Base-by-base conservation (phyloP, 2,888 invertebrate species). In the Mesochorus sp. region DNA sequence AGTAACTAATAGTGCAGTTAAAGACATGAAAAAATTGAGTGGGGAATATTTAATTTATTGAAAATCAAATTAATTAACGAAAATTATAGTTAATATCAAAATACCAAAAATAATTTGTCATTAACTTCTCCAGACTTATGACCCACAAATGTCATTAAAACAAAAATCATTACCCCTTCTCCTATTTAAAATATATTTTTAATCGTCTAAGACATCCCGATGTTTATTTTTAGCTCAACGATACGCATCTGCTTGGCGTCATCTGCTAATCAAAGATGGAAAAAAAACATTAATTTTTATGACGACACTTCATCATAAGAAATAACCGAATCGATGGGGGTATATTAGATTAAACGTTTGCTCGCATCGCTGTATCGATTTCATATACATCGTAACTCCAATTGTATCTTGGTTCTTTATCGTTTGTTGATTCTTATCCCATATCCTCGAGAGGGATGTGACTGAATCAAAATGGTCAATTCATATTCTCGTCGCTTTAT, bases 261-360 rank as follows among this genome's bases (percentile, higher is more conserved):
- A 55, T 8, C 28, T 61, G n/a, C 47, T 62, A 47, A 77, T 72
- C 66, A 49, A 39, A 37, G 42, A 44, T 34, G 47, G 24, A 3
- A 39, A 51, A 47, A 51, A 61, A 57, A 49, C 62, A 42, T 77
- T 68, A 68, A 72, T 47, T 47, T 77, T 62, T 72, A 77, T 14
- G 77, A 55, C 6, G 14, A 67, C 19, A 42, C 34, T 77, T 62
- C 34, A 55, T 64, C 51, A 68, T 68, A 39, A 57, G 59, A 17
- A 28, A 5, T 10, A 19, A n/a, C n/a, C 10, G 59, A 71, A 51
- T 70, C 31, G 62, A 72, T 71, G 64, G 37, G 66, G 66, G 59
- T 75, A 53, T 76, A 72, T 72, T 67, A 55, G 28, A 42, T 28
- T 19, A 28, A 21, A 17, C 47, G n/a, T n/a, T n/a, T n/a, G 3